Percentiles rank a stretch among this genome's conserved stretches.
Evolutionary conservation across 2,113 vertebrate genomes (phyloP).

Genomic region (Nerophis ophidion): DNA sequence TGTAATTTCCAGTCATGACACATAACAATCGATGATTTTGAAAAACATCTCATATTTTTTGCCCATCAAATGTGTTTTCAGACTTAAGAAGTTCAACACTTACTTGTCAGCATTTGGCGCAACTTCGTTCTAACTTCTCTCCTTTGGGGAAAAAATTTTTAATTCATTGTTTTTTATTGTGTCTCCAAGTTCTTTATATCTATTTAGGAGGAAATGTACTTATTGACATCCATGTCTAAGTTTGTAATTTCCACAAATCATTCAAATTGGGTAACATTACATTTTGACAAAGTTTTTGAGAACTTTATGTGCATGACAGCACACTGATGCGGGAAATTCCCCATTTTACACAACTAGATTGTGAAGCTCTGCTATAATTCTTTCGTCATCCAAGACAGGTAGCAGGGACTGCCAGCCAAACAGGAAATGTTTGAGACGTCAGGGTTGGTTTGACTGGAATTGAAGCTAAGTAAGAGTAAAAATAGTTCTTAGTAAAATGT

Average conservation of each 20-base stretch:
- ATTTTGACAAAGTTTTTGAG: no score
- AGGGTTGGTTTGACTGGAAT: slow-evolving; percentile 30
- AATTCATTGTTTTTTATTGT: background rate
- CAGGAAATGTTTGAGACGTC: slow-evolving; percentile 35
- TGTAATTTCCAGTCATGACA: background rate
- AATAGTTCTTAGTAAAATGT: slow-evolving; percentile 35
- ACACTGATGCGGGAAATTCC: no score
- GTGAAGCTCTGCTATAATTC: background rate
- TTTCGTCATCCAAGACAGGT: slow-evolving; percentile 12
- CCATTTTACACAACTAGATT: background rate
- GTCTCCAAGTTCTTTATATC: background rate
- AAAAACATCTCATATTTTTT: slow-evolving; percentile 10
- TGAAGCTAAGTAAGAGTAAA: slow-evolving; percentile 36
- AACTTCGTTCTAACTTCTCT: background rate
- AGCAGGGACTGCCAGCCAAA: slow-evolving; percentile 26
- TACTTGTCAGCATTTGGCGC: background rate
- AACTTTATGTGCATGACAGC: no score
- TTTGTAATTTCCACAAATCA: no score
- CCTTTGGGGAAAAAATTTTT: background rate
- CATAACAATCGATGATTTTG: slow-evolving; percentile 10
- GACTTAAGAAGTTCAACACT: background rate
- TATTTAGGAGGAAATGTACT: no score
- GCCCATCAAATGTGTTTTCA: background rate
- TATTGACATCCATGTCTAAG: no score
- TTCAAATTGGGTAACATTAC: no score